A percentile compares a stretch with the other conserved stretches of the same genome.
Evolutionary conservation across 2,797 vertebrate genomes (phyloP).

Genomic region (Neopelma chrysocephalum): DNA sequence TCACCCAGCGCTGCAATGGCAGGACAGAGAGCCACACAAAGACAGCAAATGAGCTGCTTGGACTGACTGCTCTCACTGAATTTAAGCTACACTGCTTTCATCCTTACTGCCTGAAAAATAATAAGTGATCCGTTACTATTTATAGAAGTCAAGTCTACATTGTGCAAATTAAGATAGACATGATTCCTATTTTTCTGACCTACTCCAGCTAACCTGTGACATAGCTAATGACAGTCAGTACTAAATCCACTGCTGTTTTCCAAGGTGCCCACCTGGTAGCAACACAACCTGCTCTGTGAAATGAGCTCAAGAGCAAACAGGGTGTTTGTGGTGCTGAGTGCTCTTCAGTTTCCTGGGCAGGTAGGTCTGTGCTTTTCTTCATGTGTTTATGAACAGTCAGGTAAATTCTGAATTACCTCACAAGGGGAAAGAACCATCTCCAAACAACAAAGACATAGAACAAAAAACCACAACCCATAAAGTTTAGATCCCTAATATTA

Average conservation of each 20-base stretch:
- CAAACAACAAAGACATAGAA: background rate
- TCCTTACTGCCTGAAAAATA: background rate
- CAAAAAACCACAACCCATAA: background rate
- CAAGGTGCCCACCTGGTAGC: background rate
- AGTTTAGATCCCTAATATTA: background rate
- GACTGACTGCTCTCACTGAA: background rate
- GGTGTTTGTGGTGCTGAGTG: background rate
- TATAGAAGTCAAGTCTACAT: background rate
- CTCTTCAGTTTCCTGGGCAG: background rate
- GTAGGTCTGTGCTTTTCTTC: background rate
- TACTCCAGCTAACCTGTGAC: background rate
- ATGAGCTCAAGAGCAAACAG: background rate
- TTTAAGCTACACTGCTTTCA: background rate
- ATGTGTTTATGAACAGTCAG: background rate
- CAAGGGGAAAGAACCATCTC: background rate
- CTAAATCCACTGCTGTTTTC: background rate
- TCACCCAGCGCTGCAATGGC: fast-evolving
- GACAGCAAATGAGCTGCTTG: background rate
- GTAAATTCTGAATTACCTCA: background rate
- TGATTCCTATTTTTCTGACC: background rate
- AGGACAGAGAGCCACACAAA: background rate
- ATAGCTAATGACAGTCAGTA: background rate
- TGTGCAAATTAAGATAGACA: background rate
- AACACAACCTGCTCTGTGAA: background rate
- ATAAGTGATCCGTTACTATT: background rate